These are phyloP conservation scores for Molanna angustata DNA, from an alignment of 2,888 invertebrate species.

Conservation along the genomic window DNA sequence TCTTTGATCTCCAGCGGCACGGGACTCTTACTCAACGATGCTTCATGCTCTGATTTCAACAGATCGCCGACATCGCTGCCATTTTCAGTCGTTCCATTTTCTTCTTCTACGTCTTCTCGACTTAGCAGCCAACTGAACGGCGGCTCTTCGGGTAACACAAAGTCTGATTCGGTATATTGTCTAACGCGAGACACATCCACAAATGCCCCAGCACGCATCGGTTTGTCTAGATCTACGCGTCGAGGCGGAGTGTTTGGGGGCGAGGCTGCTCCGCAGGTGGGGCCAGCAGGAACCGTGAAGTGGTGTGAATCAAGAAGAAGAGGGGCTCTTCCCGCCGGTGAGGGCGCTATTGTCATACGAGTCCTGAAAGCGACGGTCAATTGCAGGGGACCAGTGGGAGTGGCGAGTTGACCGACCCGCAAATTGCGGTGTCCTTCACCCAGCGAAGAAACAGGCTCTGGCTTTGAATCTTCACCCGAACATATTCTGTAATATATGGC, in stretches of 20 bases:
- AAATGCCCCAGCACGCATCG: conserved; percentile 75
- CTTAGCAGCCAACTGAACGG: conserved; percentile 60
- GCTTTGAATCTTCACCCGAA: conserved; percentile 56
- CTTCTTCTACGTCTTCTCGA: not conserved
- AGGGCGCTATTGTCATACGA: conserved; percentile 87
- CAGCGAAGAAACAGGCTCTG: conserved; percentile 62
- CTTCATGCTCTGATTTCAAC: no score
- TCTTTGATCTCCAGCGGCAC: not conserved
- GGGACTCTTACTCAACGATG: not conserved
- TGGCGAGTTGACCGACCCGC: conserved; percentile 81
- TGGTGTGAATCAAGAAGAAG: conserved; percentile 91
- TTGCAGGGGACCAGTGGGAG: conserved; percentile 80
- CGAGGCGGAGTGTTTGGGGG: conserved; percentile 2
- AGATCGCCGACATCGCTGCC: not conserved
- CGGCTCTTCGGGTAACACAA: conserved; percentile 58
- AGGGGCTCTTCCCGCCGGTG: conserved; percentile 63
- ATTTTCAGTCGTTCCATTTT: not conserved
- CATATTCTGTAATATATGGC: conserved; percentile 86
- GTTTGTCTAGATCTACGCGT: conserved; percentile 64
- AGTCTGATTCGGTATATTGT: conserved; percentile 54
- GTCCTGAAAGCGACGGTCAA: conserved; percentile 85
- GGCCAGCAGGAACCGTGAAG: conserved; percentile 73
- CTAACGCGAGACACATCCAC: conserved; percentile 64
- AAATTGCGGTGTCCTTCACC: conserved; percentile 68
- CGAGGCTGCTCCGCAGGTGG: conserved; percentile 37